A percentile compares a stretch with the other conserved stretches of the same genome.
These are phyloP conservation scores for Lasiurus borealis DNA, from an alignment of 2,113 vertebrate genomes.

Conservation along the genomic window DNA sequence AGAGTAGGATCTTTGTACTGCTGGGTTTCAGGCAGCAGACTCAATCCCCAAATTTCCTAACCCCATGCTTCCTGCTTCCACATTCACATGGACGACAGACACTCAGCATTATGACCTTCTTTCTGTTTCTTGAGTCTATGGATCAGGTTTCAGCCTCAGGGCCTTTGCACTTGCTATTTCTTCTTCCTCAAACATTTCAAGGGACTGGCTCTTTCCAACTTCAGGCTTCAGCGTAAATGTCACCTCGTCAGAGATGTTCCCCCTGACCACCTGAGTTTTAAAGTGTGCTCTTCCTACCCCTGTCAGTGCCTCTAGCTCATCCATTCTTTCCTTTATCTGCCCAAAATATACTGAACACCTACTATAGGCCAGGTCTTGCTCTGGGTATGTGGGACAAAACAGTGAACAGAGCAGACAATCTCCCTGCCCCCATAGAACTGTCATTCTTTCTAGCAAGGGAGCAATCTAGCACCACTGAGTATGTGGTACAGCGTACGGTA, in stretches of 20 bases:
- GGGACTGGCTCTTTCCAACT: background rate
- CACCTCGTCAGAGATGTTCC: background rate
- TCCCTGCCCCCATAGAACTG: background rate
- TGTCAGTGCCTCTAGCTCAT: background rate
- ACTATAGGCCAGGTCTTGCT: background rate
- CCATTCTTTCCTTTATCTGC: background rate
- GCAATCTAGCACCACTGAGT: background rate
- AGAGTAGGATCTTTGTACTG: too few relatives aligned
- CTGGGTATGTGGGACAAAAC: background rate
- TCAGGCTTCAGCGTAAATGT: background rate
- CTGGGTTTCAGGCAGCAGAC: background rate
- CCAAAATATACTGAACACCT: background rate
- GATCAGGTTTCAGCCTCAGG: background rate
- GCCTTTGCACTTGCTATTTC: background rate
- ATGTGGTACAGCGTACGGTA: accelerated
- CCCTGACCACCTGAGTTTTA: background rate
- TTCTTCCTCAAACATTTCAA: background rate
- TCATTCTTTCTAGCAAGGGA: background rate
- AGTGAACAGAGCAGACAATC: background rate
- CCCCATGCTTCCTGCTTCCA: accelerated
- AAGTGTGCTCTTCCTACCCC: background rate
- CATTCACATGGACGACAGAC: too few relatives aligned
- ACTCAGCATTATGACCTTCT: background rate
- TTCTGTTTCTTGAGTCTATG: background rate
- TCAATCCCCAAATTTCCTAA: background rate